phyloP scores from a whole-genome alignment of 2,888 invertebrate genomes.

The Asteroscopus sphinx region DNA sequence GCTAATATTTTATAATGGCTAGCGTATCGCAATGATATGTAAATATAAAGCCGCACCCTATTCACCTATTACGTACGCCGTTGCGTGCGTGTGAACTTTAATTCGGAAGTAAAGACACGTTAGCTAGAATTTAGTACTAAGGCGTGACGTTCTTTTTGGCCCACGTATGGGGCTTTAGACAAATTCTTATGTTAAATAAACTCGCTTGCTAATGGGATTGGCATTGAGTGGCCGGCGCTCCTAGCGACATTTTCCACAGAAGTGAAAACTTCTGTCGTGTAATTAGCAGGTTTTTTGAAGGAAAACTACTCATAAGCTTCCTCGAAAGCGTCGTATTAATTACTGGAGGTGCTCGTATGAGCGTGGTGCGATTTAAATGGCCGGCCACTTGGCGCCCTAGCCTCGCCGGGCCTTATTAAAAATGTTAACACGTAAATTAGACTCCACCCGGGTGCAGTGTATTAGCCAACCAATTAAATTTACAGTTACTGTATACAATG shows the following conservation, averaged over 20 bases:
- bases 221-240: conserved; percentile 64
- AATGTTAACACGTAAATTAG: conserved; percentile 89
- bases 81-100: conserved; percentile 85
- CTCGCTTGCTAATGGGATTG: conserved; percentile 70
- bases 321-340: conserved; percentile 88
- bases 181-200: conserved; percentile 75
- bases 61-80: conserved; percentile 75
- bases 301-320: conserved; percentile 89
- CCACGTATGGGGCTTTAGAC: conserved; percentile 62
- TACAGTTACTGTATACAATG: conserved; percentile 79
- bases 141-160: conserved; percentile 78
- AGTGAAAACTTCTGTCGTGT: conserved; percentile 77
- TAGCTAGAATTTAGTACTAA: conserved; percentile 80
- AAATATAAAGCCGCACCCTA: conserved; percentile 86
- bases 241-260: conserved; percentile 55
- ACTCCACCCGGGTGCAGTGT: conserved; percentile 78
- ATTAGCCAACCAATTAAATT: conserved; percentile 89
- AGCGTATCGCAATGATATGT: conserved; percentile 89
- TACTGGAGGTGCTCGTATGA: conserved; percentile 85
- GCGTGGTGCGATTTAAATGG: conserved; percentile 83
- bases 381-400: conserved; percentile 88
- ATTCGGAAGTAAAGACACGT: conserved; percentile 86
- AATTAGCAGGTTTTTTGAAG: conserved; percentile 87
- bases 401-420: conserved; percentile 87
- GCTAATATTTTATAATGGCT: conserved; percentile 88